Conservation (phyloP, 1,140 invertebrate genomes). For the Limonius californicus region DNA sequence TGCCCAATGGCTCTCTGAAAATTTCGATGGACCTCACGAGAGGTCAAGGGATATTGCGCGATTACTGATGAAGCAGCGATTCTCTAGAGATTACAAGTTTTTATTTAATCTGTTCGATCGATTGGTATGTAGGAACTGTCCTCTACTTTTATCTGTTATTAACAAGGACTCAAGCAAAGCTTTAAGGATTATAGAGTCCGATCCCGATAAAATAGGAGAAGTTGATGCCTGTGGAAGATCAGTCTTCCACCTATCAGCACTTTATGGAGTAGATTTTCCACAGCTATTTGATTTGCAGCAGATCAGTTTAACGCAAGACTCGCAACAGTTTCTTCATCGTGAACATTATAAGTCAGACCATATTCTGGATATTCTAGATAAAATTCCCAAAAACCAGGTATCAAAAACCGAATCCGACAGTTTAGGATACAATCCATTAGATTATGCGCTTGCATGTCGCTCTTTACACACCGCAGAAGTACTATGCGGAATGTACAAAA, state of each 20-base stretch:
- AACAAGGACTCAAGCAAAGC: neutral
- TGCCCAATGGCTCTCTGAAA: neutral
- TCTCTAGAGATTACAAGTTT: neutral
- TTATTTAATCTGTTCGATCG: neutral
- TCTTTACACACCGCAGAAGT: neutral
- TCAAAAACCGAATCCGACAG: too few relatives aligned
- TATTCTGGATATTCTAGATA: neutral
- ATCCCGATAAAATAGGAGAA: neutral
- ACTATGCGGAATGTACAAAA: neutral
- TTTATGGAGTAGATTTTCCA: neutral
- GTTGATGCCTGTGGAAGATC: neutral
- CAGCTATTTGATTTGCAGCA: neutral
- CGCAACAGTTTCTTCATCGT: neutral
- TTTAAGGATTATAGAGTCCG: neutral
- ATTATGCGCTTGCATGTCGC: neutral
- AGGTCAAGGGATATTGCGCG: neutral
- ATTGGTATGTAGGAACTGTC: neutral
- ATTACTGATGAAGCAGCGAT: neutral
- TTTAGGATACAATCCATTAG: neutral
- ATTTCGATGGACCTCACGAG: neutral
- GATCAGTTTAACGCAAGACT: too few relatives aligned
- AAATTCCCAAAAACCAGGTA: too few relatives aligned
- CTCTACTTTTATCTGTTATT: neutral
- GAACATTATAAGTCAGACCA: neutral
- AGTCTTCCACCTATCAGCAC: neutral